These are phyloP conservation scores for Clarias fuscus DNA, from an alignment of 2,797 vertebrate genomes.

Conservation along the genomic window DNA sequence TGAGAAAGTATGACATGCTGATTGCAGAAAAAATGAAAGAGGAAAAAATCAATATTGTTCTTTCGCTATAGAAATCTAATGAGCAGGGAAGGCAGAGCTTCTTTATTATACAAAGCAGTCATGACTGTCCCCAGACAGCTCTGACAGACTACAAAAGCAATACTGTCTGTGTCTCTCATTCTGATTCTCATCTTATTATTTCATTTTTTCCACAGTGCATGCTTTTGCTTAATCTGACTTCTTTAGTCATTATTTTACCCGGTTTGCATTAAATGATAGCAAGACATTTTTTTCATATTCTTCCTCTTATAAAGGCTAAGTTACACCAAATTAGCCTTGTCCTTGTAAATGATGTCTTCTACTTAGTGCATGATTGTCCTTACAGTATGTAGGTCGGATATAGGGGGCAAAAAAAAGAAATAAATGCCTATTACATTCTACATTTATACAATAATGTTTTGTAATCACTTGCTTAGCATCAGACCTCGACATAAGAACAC, in stretches of 20 bases:
- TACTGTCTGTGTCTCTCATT: slow-evolving; percentile 64
- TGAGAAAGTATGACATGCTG: slow-evolving; percentile 42
- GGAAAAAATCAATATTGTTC: slow-evolving; percentile 60
- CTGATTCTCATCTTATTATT: slow-evolving; percentile 61
- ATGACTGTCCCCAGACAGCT: slow-evolving; percentile 53
- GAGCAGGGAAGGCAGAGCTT: slow-evolving; percentile 59
- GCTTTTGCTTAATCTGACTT: slow-evolving; percentile 64
- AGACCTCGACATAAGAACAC: neutral
- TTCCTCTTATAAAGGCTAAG: neutral
- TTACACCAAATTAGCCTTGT: neutral
- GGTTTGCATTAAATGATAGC: slow-evolving; percentile 29
- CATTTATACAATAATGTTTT: neutral
- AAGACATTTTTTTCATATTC: neutral
- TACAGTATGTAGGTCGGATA: neutral
- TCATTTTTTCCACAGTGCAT: slow-evolving; percentile 58
- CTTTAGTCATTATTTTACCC: slow-evolving; percentile 61
- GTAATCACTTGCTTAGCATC: neutral
- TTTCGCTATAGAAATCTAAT: slow-evolving; percentile 62
- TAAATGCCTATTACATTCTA: neutral
- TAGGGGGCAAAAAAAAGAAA: neutral
- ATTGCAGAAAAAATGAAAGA: slow-evolving; percentile 54
- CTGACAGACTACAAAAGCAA: slow-evolving; percentile 68
- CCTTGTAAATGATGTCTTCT: neutral
- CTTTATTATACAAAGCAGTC: slow-evolving; percentile 57
- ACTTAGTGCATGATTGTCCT: neutral